phyloP scores from a whole-genome alignment of 92 coral and sea anemone genomes.

The Parazoanthus darwini region DNA sequence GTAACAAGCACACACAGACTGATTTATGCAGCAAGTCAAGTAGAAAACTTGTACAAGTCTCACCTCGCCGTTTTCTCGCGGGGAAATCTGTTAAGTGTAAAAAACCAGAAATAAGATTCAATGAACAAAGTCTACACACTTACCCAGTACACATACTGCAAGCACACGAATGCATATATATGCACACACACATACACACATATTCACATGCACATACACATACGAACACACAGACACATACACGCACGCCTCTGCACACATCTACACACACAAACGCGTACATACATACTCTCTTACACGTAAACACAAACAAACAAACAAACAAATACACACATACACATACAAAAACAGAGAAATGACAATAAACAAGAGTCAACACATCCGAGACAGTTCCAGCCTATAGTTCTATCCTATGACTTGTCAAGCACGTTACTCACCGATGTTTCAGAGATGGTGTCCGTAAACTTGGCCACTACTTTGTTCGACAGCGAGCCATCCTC shows the following conservation, averaged over 20 bases:
- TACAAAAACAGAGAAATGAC: too few relatives aligned
- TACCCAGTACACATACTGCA: neutral
- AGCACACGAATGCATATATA: neutral
- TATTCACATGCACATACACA: neutral
- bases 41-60: neutral
- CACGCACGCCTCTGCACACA: neutral
- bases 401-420: too few relatives aligned
- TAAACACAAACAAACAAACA: too few relatives aligned
- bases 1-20: neutral
- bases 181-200: neutral
- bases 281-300: too few relatives aligned
- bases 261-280: neutral
- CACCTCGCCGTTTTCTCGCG: conserved; percentile 22
- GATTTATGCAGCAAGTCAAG: neutral
- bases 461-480: conserved; percentile 70
- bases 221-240: too few relatives aligned
- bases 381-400: too few relatives aligned
- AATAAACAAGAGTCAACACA: too few relatives aligned
- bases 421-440: conserved; percentile 46
- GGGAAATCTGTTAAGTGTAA: conserved; percentile 5
- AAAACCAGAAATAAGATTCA: neutral
- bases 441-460: conserved; percentile 68
- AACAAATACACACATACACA: too few relatives aligned
- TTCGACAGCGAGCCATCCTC: conserved; percentile 75
- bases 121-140: neutral